Conservation (phyloP, 2,797 vertebrate species). For the Bovichtus variegatus region DNA sequence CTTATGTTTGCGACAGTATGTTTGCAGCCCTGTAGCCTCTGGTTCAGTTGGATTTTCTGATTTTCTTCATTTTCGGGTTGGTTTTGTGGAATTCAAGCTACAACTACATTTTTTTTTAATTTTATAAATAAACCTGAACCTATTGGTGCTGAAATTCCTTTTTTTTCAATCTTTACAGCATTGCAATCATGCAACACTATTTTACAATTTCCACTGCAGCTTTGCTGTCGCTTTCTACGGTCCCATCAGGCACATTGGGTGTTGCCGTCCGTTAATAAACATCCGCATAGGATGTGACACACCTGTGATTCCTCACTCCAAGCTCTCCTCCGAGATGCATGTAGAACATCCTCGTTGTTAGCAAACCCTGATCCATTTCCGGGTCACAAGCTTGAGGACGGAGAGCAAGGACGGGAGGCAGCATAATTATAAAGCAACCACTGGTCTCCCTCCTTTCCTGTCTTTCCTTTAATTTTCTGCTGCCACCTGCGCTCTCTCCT, state of each 20-base stretch:
- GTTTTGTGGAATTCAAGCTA: too few species aligned
- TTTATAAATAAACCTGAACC: not conserved
- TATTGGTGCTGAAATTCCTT: not conserved
- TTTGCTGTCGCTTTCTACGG: not conserved
- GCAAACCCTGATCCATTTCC: not conserved
- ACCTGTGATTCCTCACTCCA: constrained; percentile 15
- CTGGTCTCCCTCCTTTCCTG: constrained; percentile 21
- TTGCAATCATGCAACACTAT: not conserved
- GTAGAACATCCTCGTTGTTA: constrained; percentile 4
- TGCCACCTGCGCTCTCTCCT: constrained; percentile 25
- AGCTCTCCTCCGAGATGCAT: not conserved
- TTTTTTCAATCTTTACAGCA: not conserved
- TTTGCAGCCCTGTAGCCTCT: too few species aligned
- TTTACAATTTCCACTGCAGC: not conserved
- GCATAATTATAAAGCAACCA: constrained; percentile 11
- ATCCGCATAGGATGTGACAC: constrained; percentile 31
- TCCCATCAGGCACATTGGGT: not conserved
- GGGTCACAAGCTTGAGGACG: not conserved
- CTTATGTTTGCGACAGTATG: too few species aligned
- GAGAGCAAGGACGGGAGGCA: constrained; percentile 29
- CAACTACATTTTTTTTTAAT: too few species aligned
- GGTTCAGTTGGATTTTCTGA: too few species aligned
- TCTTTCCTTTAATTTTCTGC: constrained; percentile 28
- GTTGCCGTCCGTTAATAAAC: not conserved
- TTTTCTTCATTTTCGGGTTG: too few species aligned